Evolutionary conservation across 2,888 invertebrate genomes (phyloP).

Genomic region (Caenorhabditis parvicauda): DNA sequence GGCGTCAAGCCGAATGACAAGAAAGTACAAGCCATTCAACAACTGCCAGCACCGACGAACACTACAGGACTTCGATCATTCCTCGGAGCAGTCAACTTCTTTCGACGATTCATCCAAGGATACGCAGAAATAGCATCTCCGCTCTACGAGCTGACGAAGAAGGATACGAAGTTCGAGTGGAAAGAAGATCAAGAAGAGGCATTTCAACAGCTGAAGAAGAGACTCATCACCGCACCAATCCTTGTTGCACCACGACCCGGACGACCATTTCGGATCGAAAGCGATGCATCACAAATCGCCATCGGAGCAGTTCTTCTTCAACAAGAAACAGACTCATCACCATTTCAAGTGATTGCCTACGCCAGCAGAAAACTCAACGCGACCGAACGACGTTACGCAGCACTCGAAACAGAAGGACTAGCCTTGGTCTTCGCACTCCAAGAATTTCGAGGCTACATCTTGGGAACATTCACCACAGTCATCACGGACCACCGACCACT

Average conservation of each 20-base stretch:
- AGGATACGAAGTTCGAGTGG: constrained; percentile 15
- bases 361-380: constrained; percentile 6
- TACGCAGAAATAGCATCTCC: constrained; percentile 15
- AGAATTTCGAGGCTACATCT: constrained; percentile 16
- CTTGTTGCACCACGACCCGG: constrained; percentile 11
- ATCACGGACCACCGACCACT: constrained; percentile 22
- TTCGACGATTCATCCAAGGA: constrained; percentile 17
- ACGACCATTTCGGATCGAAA: constrained; percentile 17
- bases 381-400: constrained; percentile 9
- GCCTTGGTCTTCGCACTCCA: constrained; percentile 12
- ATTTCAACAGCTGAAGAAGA: constrained; percentile 11
- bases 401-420: constrained; percentile 21
- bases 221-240: constrained; percentile 9
- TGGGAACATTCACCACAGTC: constrained; percentile 6
- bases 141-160: constrained; percentile 10
- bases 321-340: constrained; percentile 6
- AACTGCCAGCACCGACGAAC: constrained; percentile 14
- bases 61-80: constrained; percentile 14
- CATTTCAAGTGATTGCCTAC: constrained; percentile 11
- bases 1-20: constrained; percentile 28
- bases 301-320: constrained; percentile 20
- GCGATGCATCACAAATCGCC: constrained; percentile 15
- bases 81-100: constrained; percentile 14
- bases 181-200: constrained; percentile 1
- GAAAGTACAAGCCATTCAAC: constrained; percentile 14